Percentiles rank a stretch among this genome's conserved stretches.
Evolutionary conservation across 2,888 invertebrate genomes (phyloP).

Genomic region (Leucoptera coffeella): DNA sequence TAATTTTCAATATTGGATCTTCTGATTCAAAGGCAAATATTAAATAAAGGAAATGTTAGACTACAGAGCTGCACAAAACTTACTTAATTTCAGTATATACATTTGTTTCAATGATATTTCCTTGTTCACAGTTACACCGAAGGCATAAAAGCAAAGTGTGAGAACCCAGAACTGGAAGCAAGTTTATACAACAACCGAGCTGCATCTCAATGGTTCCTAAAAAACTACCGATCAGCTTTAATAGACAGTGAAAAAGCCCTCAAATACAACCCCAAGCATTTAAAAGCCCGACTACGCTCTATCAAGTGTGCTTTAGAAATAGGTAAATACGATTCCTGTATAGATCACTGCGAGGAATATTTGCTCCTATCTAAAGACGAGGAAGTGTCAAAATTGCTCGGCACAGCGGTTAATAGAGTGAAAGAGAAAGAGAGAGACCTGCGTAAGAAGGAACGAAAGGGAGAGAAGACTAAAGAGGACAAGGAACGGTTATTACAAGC

Average conservation of each 20-base stretch:
- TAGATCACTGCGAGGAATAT: conserved; percentile 65
- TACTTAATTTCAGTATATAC: too few species aligned
- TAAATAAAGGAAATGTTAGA: too few species aligned
- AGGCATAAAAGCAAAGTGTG: conserved; percentile 75
- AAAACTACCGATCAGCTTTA: conserved; percentile 75
- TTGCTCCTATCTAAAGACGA: conserved; percentile 52
- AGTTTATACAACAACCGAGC: conserved; percentile 88
- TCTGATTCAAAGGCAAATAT: too few species aligned
- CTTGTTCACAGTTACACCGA: conserved; percentile 84
- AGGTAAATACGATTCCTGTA: conserved; percentile 62
- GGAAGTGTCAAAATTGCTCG: conserved; percentile 24
- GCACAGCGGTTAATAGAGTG: conserved; percentile 39
- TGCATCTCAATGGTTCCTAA: conserved; percentile 78
- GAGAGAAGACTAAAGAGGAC: conserved; percentile 30
- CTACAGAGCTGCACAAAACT: too few species aligned
- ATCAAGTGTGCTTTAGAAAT: conserved; percentile 66
- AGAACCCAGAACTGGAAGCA: conserved; percentile 65
- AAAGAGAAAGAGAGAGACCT: conserved; percentile 45
- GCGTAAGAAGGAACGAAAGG: conserved; percentile 40
- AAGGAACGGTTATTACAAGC: conserved; percentile 28
- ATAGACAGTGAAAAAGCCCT: conserved; percentile 76
- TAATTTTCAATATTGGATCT: too few species aligned
- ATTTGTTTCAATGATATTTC: too few species aligned
- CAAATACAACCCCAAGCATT: conserved; percentile 66
- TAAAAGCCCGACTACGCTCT: conserved; percentile 70